phyloP scores from a whole-genome alignment of 2,797 vertebrate genomes.

The Gobionotothen gibberifrons region DNA sequence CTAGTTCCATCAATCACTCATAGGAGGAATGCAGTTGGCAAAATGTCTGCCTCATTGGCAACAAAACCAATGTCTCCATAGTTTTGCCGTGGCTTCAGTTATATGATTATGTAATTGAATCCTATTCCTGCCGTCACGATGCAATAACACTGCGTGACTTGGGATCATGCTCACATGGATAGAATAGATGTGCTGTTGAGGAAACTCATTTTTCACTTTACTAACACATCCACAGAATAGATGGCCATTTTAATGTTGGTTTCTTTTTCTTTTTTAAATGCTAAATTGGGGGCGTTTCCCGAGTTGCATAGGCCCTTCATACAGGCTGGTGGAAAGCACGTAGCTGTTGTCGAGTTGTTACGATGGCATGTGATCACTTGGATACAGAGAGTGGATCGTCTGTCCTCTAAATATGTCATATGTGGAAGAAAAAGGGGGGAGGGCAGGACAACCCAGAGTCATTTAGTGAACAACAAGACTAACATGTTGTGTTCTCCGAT shows the following conservation, averaged over 20 bases:
- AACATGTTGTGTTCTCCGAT: background rate
- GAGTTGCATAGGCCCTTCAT: background rate
- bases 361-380: constrained; percentile 48
- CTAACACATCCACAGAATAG: background rate
- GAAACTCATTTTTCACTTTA: background rate
- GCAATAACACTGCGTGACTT: constrained; percentile 13
- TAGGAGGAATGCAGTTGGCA: constrained; percentile 6
- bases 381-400: constrained; percentile 43
- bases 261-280: constrained; percentile 1
- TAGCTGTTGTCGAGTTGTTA: constrained; percentile 32
- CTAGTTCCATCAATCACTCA: background rate
- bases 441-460: background rate
- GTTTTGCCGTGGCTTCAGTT: constrained; percentile 28
- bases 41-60: constrained; percentile 20
- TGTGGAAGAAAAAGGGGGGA: constrained; percentile 10
- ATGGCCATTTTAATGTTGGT: background rate
- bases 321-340: constrained; percentile 7
- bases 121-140: constrained; percentile 63
- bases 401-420: constrained; percentile 36
- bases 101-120: constrained; percentile 74
- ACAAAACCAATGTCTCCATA: constrained; percentile 31
- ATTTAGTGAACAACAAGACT: background rate
- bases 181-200: constrained; percentile 2
- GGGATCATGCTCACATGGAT: background rate
- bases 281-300: constrained; percentile 51